Conservation (phyloP, 2,113 vertebrate species). For the Gnathonemus longibarbis region DNA sequence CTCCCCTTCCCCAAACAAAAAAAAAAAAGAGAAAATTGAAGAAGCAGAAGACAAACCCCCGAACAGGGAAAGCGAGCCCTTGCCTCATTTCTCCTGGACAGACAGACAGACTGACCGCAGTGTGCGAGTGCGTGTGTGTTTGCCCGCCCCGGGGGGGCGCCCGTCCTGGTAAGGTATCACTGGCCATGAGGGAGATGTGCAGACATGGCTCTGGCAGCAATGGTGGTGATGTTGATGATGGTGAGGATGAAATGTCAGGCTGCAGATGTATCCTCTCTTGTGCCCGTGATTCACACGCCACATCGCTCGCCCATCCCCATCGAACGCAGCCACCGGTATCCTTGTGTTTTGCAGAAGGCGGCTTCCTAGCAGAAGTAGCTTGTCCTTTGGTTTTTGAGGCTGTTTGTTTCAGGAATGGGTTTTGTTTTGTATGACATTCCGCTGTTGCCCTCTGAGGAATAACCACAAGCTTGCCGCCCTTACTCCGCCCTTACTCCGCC, state of each 20-base stretch:
- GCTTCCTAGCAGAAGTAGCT: not conserved
- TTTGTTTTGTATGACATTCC: slow-evolving; percentile 9
- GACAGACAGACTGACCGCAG: slow-evolving; percentile 52
- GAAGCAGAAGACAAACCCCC: slow-evolving; percentile 20
- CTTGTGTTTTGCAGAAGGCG: not conserved
- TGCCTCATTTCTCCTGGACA: slow-evolving; percentile 51
- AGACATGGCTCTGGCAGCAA: slow-evolving; percentile 18
- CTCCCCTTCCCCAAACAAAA: slow-evolving; percentile 30
- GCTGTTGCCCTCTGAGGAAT: slow-evolving; percentile 26
- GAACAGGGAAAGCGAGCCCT: slow-evolving; percentile 23
- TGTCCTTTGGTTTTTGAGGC: not conserved
- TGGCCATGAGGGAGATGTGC: slow-evolving; percentile 32
- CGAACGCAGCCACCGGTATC: not conserved
- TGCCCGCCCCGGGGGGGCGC: slow-evolving; percentile 60
- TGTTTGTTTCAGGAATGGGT: slow-evolving; percentile 14
- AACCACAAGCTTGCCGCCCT: not conserved
- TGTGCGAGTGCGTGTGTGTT: slow-evolving; percentile 62
- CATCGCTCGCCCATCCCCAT: slow-evolving; percentile 34
- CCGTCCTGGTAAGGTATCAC: slow-evolving; percentile 65
- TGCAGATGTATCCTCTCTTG: slow-evolving; percentile 70
- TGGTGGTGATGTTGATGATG: slow-evolving; percentile 10
- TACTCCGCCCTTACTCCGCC: not conserved
- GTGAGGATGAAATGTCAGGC: slow-evolving; percentile 63
- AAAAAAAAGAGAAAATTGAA: slow-evolving; percentile 46
- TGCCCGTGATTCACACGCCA: slow-evolving; percentile 56